Conservation (phyloP, 2,797 vertebrate species). For the Gambelia wislizenii region DNA sequence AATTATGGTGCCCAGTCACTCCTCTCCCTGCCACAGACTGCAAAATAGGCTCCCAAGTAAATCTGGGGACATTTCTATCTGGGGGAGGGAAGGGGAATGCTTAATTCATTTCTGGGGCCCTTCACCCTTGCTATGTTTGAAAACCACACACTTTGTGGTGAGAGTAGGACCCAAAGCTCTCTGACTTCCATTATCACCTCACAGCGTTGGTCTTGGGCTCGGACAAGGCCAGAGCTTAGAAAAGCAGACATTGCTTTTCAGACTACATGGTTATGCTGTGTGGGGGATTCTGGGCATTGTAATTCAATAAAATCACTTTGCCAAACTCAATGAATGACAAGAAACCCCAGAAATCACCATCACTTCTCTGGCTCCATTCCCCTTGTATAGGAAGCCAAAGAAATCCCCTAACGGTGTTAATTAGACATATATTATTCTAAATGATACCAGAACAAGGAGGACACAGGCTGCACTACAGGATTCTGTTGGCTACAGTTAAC, state of each 20-base stretch:
- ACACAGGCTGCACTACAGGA: not conserved
- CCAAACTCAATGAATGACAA: too few species aligned
- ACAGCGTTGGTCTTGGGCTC: not conserved
- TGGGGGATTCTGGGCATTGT: too few species aligned
- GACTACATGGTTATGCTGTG: too few species aligned
- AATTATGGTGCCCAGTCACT: too few species aligned
- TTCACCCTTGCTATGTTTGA: not conserved
- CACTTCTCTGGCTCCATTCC: not conserved
- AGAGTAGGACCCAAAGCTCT: not conserved
- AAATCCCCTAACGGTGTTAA: not conserved
- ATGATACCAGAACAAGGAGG: constrained; percentile 1
- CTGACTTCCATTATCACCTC: not conserved
- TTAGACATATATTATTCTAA: constrained; percentile 9
- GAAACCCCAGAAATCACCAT: not conserved
- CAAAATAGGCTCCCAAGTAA: too few species aligned
- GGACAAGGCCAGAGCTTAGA: not conserved
- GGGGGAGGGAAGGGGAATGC: not conserved
- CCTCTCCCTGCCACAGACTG: too few species aligned
- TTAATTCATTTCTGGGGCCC: not conserved
- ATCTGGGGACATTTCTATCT: too few species aligned
- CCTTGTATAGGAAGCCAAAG: not conserved
- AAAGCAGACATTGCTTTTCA: too few species aligned
- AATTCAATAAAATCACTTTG: too few species aligned
- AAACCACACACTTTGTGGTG: not conserved
- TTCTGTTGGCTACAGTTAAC: constrained; percentile 36